phyloP scores from a whole-genome alignment of 2,888 invertebrate genomes.

The Lysandra bellargus region DNA sequence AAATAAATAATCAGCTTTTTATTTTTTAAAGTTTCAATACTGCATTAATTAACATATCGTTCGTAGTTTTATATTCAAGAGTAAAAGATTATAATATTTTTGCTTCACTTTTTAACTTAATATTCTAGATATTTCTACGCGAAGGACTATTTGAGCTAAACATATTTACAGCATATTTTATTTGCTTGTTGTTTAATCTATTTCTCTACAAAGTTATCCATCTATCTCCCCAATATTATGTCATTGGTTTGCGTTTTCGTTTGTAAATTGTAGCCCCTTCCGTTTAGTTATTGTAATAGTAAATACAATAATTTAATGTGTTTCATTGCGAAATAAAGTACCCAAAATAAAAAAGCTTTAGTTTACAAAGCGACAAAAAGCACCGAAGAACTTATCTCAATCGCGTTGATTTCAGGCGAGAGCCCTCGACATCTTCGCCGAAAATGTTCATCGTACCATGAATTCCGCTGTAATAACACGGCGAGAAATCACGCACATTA shows the following conservation, averaged over 20 bases:
- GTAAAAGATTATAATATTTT: not conserved
- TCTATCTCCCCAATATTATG: no score
- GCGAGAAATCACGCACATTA: not conserved
- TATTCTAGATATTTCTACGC: no score
- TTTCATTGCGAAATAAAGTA: not conserved
- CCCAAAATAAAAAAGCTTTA: not conserved
- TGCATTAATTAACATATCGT: no score
- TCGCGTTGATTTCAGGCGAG: not conserved
- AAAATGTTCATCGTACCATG: not conserved
- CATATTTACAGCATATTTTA: no score
- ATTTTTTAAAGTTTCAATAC: no score
- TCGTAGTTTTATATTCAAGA: not conserved
- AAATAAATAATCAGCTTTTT: no score
- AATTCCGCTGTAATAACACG: not conserved
- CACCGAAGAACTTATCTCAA: not conserved
- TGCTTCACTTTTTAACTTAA: not conserved
- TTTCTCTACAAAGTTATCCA: no score
- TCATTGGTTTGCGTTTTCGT: no score
- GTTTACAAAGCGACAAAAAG: not conserved
- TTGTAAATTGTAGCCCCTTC: no score
- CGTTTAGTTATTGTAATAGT: no score
- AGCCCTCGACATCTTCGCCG: not conserved
- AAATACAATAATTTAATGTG: not conserved
- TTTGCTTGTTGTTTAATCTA: no score
- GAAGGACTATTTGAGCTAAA: no score